Evolutionary conservation across 2,888 invertebrate species (phyloP), one percentile per base, ranked within the genome.

Genomic region (Temnothorax rugatulus): DNA sequence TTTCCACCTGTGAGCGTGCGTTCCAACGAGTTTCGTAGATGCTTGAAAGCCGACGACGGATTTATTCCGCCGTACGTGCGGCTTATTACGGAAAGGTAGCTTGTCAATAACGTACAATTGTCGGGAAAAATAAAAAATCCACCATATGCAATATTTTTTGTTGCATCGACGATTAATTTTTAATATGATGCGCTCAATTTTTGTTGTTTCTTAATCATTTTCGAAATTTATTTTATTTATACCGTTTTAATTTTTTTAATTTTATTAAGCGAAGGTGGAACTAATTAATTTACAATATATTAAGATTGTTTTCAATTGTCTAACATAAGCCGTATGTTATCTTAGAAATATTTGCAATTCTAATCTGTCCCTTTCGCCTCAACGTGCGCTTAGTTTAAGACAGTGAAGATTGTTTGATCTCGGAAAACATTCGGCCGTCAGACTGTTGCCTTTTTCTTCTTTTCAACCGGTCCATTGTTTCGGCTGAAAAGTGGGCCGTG

Each of bases 1-100:
- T 84, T 88, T 88, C 84, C 87, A 84, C 88, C 86, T 86, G 83
- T 57, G 84, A 86, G 83, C 84, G 69, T 79, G 79, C 82, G 86
- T 81, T 29, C 41, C 9, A 9, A 71, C 82, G 21, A 82, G 44
- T 74, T 75, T 82, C 34, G 68, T 68, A 76, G 63, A 50, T 25
- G 74, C 54, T 75, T 75, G 52, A 63, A 44, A 82, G 54, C 38
- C 38, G 47, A 79, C 57, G 73, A 73, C 75, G 52, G 63, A 75
- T 82, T 82, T 82, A 73, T 74, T 52, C n/a, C 63, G 38, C 34
- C 29, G 52, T 74, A 41, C 75, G 75, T 52, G 75, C 75, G 38
- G 21, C 61, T 74, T 25, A 47, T 81, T 81, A 38, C 18, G 18
- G n/a, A 47, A 38, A 52, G 63, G 34, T 18, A 21, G 34, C 8